Evolutionary conservation across 92 coral and sea anemone genomes (phyloP).

Genomic region (Meandrina meandrites): DNA sequence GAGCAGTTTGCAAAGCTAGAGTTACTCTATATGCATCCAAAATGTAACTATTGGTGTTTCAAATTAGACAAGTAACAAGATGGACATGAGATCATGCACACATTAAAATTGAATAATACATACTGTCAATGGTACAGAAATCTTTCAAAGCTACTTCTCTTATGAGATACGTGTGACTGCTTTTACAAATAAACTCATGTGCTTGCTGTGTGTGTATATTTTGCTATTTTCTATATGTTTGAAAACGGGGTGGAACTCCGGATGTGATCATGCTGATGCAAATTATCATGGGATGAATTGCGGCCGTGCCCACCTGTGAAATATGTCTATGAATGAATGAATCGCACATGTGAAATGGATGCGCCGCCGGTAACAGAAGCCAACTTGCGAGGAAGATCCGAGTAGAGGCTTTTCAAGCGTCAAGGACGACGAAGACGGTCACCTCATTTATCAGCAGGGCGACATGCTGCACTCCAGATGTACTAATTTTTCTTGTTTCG

Average conservation of each 20-base stretch:
- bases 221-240: constrained; percentile 89
- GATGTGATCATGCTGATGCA: constrained; percentile 68
- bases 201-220: constrained; percentile 94
- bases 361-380: constrained; percentile 67
- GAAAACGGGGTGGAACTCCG: constrained; percentile 78
- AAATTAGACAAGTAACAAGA: background rate
- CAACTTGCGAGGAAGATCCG: constrained; percentile 71
- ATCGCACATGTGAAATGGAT: constrained; percentile 48
- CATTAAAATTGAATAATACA: background rate
- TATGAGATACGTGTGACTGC: background rate
- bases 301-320: constrained; percentile 76
- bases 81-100: background rate
- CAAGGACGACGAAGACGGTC: constrained; percentile 98
- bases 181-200: constrained; percentile 67
- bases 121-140: too few species aligned
- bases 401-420: constrained; percentile 80
- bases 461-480: constrained; percentile 99
- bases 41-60: background rate
- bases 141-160: background rate
- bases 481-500: constrained; percentile 77
- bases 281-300: constrained; percentile 59
- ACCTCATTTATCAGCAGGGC: constrained; percentile 92
- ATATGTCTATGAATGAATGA: constrained; percentile 78
- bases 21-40: background rate
- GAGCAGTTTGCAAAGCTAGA: background rate